Evolutionary conservation across 2,888 invertebrate genomes (phyloP).

Genomic region (Pemphredon lugubris): DNA sequence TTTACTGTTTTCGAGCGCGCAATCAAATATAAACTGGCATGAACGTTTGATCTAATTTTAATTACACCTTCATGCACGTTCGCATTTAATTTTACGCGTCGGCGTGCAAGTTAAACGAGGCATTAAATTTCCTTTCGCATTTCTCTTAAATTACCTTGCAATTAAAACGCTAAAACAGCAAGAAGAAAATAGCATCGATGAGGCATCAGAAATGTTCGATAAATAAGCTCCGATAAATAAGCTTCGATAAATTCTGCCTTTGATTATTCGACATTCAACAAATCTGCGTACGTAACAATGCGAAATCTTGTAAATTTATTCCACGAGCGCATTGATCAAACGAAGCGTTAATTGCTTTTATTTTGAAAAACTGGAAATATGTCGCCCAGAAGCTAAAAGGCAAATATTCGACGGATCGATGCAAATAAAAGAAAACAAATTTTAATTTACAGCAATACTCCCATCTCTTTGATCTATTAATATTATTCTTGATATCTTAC

Average conservation of each 20-base stretch:
- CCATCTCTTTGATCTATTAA: no score
- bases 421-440: no score
- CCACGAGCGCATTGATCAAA: conserved; percentile 30
- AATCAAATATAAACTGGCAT: neutral
- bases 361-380: conserved; percentile 44
- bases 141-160: neutral
- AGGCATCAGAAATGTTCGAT: no score
- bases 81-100: conserved; percentile 18
- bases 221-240: no score
- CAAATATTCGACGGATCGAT: conserved; percentile 44
- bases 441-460: no score
- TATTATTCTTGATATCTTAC: no score
- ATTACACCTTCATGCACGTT: conserved; percentile 44
- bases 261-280: no score
- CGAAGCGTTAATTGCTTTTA: conserved; percentile 49
- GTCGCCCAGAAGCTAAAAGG: conserved; percentile 26
- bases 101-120: neutral
- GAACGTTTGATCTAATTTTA: conserved; percentile 47
- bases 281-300: neutral
- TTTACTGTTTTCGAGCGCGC: neutral
- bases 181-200: no score
- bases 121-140: neutral
- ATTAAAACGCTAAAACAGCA: neutral
- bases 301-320: neutral
- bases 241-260: no score